Percentiles rank a stretch among this genome's conserved stretches.
Conservation (phyloP, 2,797 vertebrate species). For the Odontamblyopus lacepedii region DNA sequence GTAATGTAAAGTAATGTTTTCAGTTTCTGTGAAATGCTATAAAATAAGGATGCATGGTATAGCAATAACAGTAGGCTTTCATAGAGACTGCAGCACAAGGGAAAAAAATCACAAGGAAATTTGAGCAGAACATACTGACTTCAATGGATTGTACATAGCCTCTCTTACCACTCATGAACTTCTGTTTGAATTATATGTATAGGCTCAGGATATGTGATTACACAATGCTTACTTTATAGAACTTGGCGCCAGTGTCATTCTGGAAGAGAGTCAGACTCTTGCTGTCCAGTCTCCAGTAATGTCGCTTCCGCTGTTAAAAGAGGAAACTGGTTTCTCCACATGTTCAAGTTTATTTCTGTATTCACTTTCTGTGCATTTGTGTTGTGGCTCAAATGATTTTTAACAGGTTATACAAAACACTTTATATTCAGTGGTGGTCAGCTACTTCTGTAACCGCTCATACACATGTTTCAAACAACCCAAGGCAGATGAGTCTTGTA, state of each 20-base stretch:
- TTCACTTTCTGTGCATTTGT: neutral
- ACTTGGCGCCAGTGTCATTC: slow-evolving; percentile 85
- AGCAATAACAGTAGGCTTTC: slow-evolving; percentile 28
- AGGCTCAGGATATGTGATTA: neutral
- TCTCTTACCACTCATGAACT: slow-evolving; percentile 15
- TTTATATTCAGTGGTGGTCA: neutral
- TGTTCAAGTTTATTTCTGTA: neutral
- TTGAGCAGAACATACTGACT: slow-evolving; percentile 51
- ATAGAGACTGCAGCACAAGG: slow-evolving; percentile 8
- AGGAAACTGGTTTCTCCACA: slow-evolving; percentile 26
- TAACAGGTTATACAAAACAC: neutral
- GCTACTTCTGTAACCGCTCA: neutral
- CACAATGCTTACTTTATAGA: slow-evolving; percentile 81
- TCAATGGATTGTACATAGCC: slow-evolving; percentile 55
- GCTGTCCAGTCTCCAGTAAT: slow-evolving; percentile 86
- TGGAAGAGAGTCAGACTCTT: slow-evolving; percentile 85
- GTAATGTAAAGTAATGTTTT: neutral
- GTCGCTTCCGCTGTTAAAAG: slow-evolving; percentile 79
- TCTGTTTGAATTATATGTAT: slow-evolving; percentile 23
- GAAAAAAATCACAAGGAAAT: slow-evolving; percentile 59
- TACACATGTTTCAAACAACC: neutral
- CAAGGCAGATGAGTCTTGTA: neutral
- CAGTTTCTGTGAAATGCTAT: slow-evolving; percentile 31
- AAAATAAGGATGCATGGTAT: neutral
- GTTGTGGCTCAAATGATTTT: neutral